Percentiles rank a stretch among this genome's conserved stretches.
Evolutionary conservation across 2,113 vertebrate species (phyloP).

Genomic region (Podilymbus podiceps): DNA sequence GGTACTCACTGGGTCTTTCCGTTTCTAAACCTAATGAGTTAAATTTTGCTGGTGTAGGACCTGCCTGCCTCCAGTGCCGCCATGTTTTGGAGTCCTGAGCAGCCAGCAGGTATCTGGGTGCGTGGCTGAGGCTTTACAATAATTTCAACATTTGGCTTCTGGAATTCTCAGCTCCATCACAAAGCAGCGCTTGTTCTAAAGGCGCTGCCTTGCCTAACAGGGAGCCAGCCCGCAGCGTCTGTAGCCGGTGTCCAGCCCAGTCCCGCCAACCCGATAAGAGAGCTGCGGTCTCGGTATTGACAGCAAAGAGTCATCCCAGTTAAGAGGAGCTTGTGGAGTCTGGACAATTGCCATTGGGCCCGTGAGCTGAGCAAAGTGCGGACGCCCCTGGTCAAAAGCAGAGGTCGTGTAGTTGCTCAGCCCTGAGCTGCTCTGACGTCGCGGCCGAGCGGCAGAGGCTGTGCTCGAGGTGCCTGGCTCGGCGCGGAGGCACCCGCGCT

Average conservation of each 20-base stretch:
- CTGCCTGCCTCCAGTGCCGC: neutral
- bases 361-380: neutral
- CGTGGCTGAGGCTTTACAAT: neutral
- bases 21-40: neutral
- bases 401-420: neutral
- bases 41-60: neutral
- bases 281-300: rapidly evolving
- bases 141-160: neutral
- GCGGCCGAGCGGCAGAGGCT: rapidly evolving
- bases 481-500: rapidly evolving
- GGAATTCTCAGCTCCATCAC: neutral
- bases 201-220: rapidly evolving
- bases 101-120: neutral
- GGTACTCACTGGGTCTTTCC: rapidly evolving
- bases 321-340: neutral
- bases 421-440: neutral
- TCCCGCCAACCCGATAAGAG: neutral
- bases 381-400: neutral
- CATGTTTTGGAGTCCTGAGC: neutral
- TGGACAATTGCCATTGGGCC: neutral
- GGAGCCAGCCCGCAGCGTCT: neutral
- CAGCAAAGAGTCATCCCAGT: neutral
- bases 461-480: neutral
- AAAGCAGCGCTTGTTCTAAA: neutral
- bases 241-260: rapidly evolving